phyloP scores from a whole-genome alignment of 2,113 vertebrate species.

The Brevimyrus niger region DNA sequence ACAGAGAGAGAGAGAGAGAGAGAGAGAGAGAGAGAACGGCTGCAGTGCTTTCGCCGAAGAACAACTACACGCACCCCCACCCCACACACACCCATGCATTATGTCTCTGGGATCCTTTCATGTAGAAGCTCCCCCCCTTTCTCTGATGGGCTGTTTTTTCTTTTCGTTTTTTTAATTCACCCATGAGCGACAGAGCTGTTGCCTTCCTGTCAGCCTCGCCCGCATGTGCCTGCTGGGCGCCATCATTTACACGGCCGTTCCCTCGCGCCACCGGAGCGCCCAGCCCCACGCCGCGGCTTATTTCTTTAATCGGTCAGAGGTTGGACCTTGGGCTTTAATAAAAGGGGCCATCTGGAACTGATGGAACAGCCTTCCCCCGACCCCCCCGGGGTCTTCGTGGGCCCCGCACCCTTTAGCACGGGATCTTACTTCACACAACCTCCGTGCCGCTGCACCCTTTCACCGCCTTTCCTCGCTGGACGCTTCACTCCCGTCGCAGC shows the following conservation, averaged over 20 bases:
- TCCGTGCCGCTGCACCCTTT: background rate
- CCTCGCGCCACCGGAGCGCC: background rate
- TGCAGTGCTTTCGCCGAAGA: background rate
- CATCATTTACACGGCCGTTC: background rate
- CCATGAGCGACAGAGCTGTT: background rate
- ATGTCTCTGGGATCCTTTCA: conserved; percentile 5
- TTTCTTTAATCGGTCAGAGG: conserved; percentile 4
- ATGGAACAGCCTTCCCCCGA: background rate
- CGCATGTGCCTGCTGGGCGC: background rate
- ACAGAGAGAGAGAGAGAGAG: background rate
- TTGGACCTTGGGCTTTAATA: conserved; percentile 3
- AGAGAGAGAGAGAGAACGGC: background rate
- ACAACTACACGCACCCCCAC: background rate
- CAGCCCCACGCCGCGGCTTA: background rate
- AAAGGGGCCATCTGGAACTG: conserved; percentile 17
- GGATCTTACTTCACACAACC: background rate
- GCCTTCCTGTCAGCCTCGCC: background rate
- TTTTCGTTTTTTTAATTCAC: background rate
- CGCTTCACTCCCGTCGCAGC: background rate
- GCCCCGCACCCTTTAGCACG: background rate
- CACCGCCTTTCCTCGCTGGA: background rate
- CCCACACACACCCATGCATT: background rate
- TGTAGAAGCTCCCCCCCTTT: background rate
- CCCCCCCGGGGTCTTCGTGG: background rate
- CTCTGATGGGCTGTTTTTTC: background rate